These are phyloP conservation scores for Trididemnum miniatum DNA, from an alignment of 23 tunicate genomes.

Conservation along the genomic window DNA sequence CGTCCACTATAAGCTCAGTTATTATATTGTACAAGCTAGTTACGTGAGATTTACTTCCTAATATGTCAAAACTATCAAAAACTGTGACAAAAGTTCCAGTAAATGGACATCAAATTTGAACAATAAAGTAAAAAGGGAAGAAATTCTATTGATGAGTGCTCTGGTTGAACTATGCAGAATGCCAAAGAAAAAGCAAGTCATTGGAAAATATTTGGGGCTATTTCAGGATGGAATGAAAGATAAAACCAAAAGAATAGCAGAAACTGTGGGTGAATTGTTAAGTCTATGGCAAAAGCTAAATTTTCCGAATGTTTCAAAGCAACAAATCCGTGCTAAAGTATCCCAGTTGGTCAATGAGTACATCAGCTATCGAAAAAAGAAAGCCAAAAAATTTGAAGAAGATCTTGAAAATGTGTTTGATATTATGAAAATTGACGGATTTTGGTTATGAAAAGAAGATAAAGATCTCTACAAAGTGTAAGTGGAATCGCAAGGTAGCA, in stretches of 20 bases:
- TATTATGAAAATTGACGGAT: background rate
- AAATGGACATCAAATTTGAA: slow-evolving; percentile 2
- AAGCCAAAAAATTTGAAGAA: background rate
- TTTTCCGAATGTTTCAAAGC: no score
- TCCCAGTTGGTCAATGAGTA: background rate
- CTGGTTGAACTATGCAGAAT: background rate
- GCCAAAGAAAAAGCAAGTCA: background rate
- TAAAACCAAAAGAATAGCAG: background rate
- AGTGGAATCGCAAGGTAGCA: slow-evolving; percentile 6
- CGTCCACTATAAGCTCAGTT: no score
- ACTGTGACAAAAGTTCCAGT: background rate
- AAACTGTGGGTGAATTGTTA: background rate
- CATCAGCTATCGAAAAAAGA: background rate
- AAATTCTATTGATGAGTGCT: background rate
- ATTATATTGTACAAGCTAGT: no score
- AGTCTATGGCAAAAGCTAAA: background rate
- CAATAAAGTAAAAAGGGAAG: background rate
- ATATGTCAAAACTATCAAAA: background rate
- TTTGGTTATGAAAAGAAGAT: slow-evolving; percentile 4
- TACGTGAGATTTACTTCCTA: no score
- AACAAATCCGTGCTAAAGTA: background rate
- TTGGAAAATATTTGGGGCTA: background rate
- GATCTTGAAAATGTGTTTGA: background rate
- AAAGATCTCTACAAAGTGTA: background rate
- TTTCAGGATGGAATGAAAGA: slow-evolving; percentile 9